Base-by-base conservation (phyloP, 23 tunicate species). In the Styela clava region DNA sequence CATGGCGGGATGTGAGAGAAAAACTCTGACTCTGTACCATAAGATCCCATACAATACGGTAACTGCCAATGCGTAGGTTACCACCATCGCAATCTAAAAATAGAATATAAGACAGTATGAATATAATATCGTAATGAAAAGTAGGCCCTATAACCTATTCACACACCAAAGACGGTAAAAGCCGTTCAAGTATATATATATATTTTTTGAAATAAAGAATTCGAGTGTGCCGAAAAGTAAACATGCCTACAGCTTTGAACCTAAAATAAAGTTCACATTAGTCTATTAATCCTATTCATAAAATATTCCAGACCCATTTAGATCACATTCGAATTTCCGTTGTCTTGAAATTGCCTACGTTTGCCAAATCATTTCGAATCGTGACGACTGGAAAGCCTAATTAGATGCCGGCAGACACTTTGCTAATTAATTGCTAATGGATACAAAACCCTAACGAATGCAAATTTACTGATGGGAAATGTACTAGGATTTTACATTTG, bases 21-120 rank as follows among this genome's bases (percentile, higher is more conserved):
- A 88, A 56, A 88, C 86, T 16, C 83, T 82, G 3, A 89, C 86
- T 51, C 95, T 79, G 51, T 86, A 52, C 95, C 95, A 89, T 61
- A 89, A 63, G n/a, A 88, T 83, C 1, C 86, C 71, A 83, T 89
- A 89, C 30, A 73, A 76, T 74, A 34, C 64, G 5, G 95, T 84
- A 1, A 88, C 78, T 56, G 90, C 74, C 51, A 85, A 1, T 12
- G 86, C 74, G 64, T 89, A 89, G 0, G 88, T 80, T 19, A 82
- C 79, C 28, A 89, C 95, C n/a, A 89, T 86, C 56, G 71, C 67
- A 24, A 89, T 84, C 95, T 89, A 77, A 0, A 69, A 85, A 61
- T 44, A 2, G 23, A 34, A n/a, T n/a, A n/a, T n/a, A 25, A 78
- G 68, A 30, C 31, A 61, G 20, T 21, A 61, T 68, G 27, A 68